Evolutionary conservation across 53 echinoderm and acorn worm species (phyloP).

Genomic region (Patiria pectinifera): DNA sequence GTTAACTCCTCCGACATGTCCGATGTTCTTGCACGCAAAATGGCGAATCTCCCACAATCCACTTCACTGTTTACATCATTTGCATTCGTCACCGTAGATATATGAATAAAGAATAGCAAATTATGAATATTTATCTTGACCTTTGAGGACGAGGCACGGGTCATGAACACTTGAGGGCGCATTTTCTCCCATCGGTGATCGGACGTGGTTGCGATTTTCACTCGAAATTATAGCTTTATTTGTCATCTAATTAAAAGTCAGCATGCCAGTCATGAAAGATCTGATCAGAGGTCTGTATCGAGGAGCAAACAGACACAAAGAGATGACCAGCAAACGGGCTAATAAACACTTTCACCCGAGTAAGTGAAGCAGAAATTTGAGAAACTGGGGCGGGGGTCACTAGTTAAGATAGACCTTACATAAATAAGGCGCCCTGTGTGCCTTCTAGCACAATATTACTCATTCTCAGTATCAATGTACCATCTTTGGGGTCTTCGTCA

Average conservation of each 20-base stretch:
- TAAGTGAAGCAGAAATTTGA: constrained; percentile 52
- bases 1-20: too few species aligned
- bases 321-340: constrained; percentile 90
- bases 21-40: background rate
- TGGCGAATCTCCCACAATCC: constrained; percentile 26
- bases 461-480: too few species aligned
- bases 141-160: background rate
- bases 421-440: too few species aligned
- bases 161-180: constrained; percentile 41
- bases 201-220: too few species aligned
- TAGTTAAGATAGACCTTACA: too few species aligned
- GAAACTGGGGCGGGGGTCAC: too few species aligned
- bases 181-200: background rate
- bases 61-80: constrained; percentile 55
- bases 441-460: too few species aligned
- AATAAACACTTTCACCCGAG: constrained; percentile 83
- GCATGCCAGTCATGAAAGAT: constrained; percentile 74
- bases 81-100: constrained; percentile 62
- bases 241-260: constrained; percentile 8
- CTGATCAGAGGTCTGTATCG: constrained; percentile 68
- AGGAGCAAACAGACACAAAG: constrained; percentile 81
- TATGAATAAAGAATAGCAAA: constrained; percentile 40
- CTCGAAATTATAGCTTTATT: background rate
- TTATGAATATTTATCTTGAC: constrained; percentile 1
- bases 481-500: too few species aligned